Base-by-base conservation (phyloP, 2,113 vertebrate genomes). In the Spermophilus dauricus region DNA sequence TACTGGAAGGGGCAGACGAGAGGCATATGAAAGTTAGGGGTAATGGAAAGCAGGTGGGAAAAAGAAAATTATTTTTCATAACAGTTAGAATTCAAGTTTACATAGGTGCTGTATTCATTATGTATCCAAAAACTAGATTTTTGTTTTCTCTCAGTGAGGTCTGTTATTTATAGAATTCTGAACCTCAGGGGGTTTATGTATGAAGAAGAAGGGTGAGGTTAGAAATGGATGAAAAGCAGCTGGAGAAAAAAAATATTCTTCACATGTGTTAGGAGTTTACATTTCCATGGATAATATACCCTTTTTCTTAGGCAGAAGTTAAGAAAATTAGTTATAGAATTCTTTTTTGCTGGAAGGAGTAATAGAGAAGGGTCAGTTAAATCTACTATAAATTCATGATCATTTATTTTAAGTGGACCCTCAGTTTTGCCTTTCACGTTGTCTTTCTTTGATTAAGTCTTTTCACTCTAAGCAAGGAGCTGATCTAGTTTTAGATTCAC, bases 401-500 rank as follows among this genome's bases (percentile, higher is more conserved):
- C 10, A 17, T 75, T 76, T 85, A 6, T 12, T 28, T 91, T 22
- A 86, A 26, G 51, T 80, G 34, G 58, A 70, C 26, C 8, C 5
- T 89, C 56, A 78, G 20, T 82, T 20, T 91, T 73, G 17, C 6
- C 45, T 73, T 6, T 5, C 22, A 34, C 67, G n/a, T n/a, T 73
- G 37, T 85, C 84, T 94, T 90, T 89, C 84, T 94, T 90, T 89
- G 8, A 26, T 85, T 95, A 73, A 82, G 32, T 56, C 30, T 37
- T 72, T 65, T 82, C 8, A n/a, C n/a, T 84, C 12, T 70, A 58
- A 61, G 24, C n/a, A 14, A n/a, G 45, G 24, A 78, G 37, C 51
- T 95, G 80, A 72, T 63, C 70, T 88, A 90, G 30, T 96, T 96
- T 70, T 42, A 80, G 70, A 86, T 88, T 73, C 92, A 51, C 5